Evolutionary conservation across 2,113 vertebrate genomes (phyloP), one percentile per base, ranked within the genome.

Genomic region (Gobius niger): DNA sequence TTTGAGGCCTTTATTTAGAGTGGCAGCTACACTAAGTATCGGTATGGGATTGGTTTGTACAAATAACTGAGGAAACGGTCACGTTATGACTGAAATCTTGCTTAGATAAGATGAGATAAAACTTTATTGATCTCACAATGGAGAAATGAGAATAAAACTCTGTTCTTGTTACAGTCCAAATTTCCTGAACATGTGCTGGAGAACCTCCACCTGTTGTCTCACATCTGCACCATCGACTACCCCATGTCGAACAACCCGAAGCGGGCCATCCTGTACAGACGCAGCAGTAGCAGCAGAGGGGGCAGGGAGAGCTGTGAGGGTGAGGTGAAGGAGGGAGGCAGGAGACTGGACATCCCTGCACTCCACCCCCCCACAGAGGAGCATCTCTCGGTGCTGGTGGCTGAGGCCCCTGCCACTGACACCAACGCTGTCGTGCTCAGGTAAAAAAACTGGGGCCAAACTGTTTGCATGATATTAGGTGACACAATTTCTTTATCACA

Each of bases 391-490:
- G 92, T 99, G 7, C 85, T 99, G 80, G 95, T 98, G 75, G 89
- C 98, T 71, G 96, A 98, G 82, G 85, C 96, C 47, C 91, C 86
- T 60, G 85, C 96, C 47, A 91, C 86, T 60, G 95, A 94, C 81
- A 98, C 96, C 47, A 95, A 95, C 19, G 93, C 91, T 63, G 95
- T 98, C 19, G 77, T 98, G 51, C 93, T 99, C 77, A 95, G 98
- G 98, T 93, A 88, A 19, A 52, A 47, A 6, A 59, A 34, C 24
- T 34, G 5, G 24, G 7, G n/a, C 4, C n/a, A 53, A 9, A 53
- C 9, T 8, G n/a, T 49, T 14, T 49, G 13, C 47, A 49, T 6
- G 4, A 5, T 13, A 13, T 15, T 12, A 49, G 15, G 13, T 49
- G 4, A 47, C 10, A 47, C 46, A 47, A 11, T 9, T 2, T 47